Base-by-base conservation (phyloP, 2,113 vertebrate genomes). In the Pomatorhinus ruficollis region DNA sequence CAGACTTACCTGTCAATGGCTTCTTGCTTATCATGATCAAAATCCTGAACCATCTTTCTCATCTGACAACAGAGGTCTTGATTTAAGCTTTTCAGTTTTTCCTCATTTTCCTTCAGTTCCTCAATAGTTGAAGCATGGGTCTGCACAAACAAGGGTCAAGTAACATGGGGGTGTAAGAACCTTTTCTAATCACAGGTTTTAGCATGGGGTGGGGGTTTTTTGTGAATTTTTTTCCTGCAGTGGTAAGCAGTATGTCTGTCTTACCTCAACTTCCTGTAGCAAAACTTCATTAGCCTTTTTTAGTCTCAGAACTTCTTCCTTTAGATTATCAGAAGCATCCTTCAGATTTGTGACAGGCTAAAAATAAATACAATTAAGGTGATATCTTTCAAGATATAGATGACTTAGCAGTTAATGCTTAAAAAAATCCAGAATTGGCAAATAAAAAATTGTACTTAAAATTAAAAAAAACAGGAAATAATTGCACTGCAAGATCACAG, bases 21-120 rank as follows among this genome's bases (percentile, higher is more conserved):
- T 96, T 99, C 99, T 90, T 99, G 99, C 83, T 99, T 99, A 97
- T 99, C 99, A 49, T 95, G 98, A 97, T 99, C 99, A 94, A 99
- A 98, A 91, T 99, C 99, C 83, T 99, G 98, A 83, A 99, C 98
- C 98, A 99, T 99, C 64, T 99, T 98, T 94, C 99, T 99, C 99
- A 99, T 99, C 96, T 99, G 99, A 95, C 96, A 98, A 95, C 99
- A 99, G 60, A 99, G 98, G 74, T 99, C 99, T 75, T 97, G 98
- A 95, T 99, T 99, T 92, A 98, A 97, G 18, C 72, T 97, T 95
- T 97, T 99, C 63, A 99, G 80, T 57, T 99, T 99, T 95, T 99
- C 98, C 93, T 99, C 97, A 22, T 89, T 98, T 98, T 98, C 97
- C 93, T 98, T 98, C 94, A 99, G 96, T 81, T 99, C 98, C 93